Evolutionary conservation across 2,888 invertebrate species (phyloP), one percentile per base, ranked within the genome.

Genomic region (Clusia tigrina): DNA sequence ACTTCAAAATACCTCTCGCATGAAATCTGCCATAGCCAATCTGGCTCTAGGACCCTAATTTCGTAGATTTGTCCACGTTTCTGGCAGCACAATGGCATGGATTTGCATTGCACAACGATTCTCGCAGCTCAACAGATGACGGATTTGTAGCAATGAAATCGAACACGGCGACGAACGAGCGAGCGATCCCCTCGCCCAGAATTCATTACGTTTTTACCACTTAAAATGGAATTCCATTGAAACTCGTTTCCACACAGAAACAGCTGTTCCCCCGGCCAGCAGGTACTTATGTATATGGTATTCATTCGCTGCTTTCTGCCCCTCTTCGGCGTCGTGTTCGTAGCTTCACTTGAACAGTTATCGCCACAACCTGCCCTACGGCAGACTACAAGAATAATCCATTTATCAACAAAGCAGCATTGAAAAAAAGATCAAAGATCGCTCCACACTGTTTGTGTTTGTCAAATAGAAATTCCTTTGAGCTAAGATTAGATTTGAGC

Each of bases 401-500:
- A 18, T 20, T 48, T 48, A 48, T 20, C 48, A 48, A 15, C 20
- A n/a, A n/a, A n/a, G n/a, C n/a, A 22, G 2, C 18, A 48, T 48
- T 48, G 6, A 12, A 32, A 12, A 32, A 32, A 12, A 32, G 32
- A 32, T 32, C 32, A 42, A 42, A 42, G 48, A 2, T 18, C 48
- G 5, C n/a, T 48, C 20, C 6, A 12, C 22, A 15, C 22, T 48
- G 5, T 48, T 48, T 48, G 48, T 48, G 20, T 48, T 48, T 48
- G 48, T 48, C 48, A 48, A 48, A 48, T 22, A 48, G 48, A 48
- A 48, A 48, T 42, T 42, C 42, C 2, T 42, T 42, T 42, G n/a
- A 42, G n/a, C n/a, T 42, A 42, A 48, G 48, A 48, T 48, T 48
- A 48, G 48, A 48, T 15, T 10, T 42, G n/a, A 42, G n/a, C 42